Conservation (phyloP, 2,113 vertebrate species). For the Ceratotherium simum region DNA sequence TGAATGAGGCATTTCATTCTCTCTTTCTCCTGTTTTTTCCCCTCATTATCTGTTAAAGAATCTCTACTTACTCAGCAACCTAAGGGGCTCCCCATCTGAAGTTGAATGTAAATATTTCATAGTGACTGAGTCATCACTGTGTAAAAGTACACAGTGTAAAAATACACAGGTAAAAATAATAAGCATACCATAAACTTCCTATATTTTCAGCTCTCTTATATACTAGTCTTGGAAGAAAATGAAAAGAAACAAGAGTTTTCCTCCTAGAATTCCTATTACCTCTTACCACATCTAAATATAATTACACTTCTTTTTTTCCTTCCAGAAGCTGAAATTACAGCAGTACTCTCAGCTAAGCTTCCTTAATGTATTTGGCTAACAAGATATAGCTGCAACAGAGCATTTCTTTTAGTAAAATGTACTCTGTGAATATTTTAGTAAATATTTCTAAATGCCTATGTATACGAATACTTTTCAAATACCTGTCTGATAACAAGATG, state of each 20-base stretch:
- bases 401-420: constrained; percentile 47
- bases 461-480: not conserved
- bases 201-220: constrained; percentile 13
- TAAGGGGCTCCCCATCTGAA: not conserved
- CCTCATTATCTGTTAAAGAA: not conserved
- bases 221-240: not conserved
- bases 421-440: not conserved
- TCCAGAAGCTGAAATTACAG: constrained; percentile 11
- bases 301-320: not conserved
- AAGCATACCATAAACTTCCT: not conserved
- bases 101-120: not conserved
- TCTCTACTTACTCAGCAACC: not conserved
- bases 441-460: constrained; percentile 38
- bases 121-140: not conserved
- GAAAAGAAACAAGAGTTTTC: not conserved
- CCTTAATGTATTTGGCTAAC: constrained; percentile 15
- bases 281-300: constrained; percentile 50
- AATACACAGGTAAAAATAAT: constrained; percentile 9
- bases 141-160: not conserved
- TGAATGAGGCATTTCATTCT: not conserved
- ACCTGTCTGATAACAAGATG: constrained; percentile 3
- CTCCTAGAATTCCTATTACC: not conserved
- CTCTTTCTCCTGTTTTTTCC: not conserved
- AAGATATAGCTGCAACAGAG: not conserved
- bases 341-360: not conserved